phyloP scores from a whole-genome alignment of 2,888 invertebrate genomes.

The Tachina grossa region DNA sequence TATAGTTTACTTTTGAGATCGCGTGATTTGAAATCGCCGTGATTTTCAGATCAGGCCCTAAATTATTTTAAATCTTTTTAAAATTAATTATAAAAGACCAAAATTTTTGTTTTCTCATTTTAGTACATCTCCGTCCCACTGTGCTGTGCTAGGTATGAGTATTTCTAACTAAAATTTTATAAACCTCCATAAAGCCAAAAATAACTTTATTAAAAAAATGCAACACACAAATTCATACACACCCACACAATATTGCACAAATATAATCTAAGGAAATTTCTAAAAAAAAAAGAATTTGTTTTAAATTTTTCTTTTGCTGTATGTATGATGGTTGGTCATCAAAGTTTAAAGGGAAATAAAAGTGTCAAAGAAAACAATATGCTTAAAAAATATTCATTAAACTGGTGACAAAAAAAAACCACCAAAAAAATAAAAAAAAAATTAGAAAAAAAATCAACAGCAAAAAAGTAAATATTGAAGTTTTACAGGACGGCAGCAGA shows the following conservation, averaged over 20 bases:
- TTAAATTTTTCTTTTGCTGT: conserved; percentile 41
- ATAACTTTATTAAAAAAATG: conserved; percentile 39
- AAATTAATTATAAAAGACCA: no score
- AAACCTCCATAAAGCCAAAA: conserved; percentile 20
- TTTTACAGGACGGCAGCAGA: conserved; percentile 24
- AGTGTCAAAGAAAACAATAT: conserved; percentile 55
- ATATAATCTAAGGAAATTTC: conserved; percentile 22
- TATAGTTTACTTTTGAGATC: no score
- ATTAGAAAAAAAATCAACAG: conserved; percentile 11
- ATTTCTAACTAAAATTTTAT: neutral
- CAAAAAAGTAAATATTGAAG: conserved; percentile 43
- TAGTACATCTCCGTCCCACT: neutral
- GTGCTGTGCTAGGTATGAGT: neutral
- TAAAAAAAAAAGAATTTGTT: conserved; percentile 27
- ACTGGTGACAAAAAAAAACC: conserved; percentile 23
- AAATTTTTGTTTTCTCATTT: neutral
- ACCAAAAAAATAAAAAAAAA: neutral
- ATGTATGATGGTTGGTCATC: conserved; percentile 19
- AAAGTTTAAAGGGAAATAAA: conserved; percentile 55
- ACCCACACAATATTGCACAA: neutral
- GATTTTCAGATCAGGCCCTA: no score
- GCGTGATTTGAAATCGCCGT: no score
- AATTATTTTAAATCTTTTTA: no score
- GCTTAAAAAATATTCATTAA: conserved; percentile 36
- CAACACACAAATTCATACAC: neutral